Evolutionary conservation across 2,113 vertebrate genomes (phyloP), one percentile per base, ranked within the genome.

Genomic region (Coptodon rendalli): DNA sequence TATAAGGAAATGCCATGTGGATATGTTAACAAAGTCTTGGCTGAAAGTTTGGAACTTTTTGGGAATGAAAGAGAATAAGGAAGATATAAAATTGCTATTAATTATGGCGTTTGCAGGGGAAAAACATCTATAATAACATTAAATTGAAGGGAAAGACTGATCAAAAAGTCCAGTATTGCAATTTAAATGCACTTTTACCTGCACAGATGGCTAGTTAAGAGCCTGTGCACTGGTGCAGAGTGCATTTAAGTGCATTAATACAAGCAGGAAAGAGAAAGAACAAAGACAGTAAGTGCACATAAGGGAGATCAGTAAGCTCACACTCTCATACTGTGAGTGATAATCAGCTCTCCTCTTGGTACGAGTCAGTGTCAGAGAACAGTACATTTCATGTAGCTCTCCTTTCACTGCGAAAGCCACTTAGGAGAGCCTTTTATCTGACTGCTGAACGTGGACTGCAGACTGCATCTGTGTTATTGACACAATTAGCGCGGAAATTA

Each of bases 321-420:
- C 79, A 50, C 89, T 87, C 91, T 80, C 53, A 54, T 4, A 57
- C 45, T 79, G 53, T 8, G 86, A 84, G 87, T 63, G 89, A 87
- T 92, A 87, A 92, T 93, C 91, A 91, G 89, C 87, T 87, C 87
- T 85, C 52, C 57, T 87, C 89, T 52, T n/a, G 6, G 63, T 38
- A 9, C 31, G 3, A 84, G 83, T 83, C 78, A 22, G 73, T 61
- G 88, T 85, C 81, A 52, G 59, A 84, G 87, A 83, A 90, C 86
- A 36, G 84, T 12, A 59, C 9, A 48, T 71, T 86, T 91, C 86
- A 87, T 83, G 86, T 81, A 80, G 83, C 34, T 91, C 52, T 87
- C 73, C 84, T 79, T 80, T 57, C 90, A 73, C 63, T 82, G 22
- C 24, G 83, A 90, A 94, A 93, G 80, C 90, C 92, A 94, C 89